Percentiles rank a stretch among this genome's conserved stretches.
Conservation (phyloP, 2,797 vertebrate genomes). For the Intellagama lesueurii region DNA sequence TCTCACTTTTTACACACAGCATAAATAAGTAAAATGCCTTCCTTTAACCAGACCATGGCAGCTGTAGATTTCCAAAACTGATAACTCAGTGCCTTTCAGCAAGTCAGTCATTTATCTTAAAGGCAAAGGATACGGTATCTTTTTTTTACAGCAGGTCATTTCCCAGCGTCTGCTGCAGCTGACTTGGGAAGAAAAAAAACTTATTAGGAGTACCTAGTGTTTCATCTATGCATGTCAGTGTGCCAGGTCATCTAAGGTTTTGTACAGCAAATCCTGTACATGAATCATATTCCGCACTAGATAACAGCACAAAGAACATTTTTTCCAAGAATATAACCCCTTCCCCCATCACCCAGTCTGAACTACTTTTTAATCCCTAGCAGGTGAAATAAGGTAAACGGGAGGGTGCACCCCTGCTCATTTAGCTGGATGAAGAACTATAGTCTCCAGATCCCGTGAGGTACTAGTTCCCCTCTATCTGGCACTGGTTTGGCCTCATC, state of each 20-base stretch:
- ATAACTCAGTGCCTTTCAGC: neutral
- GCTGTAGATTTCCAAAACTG: neutral
- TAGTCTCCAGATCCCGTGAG: too few relatives aligned
- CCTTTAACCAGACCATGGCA: neutral
- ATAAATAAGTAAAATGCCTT: constrained; percentile 3
- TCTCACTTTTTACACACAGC: neutral
- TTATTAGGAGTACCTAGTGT: neutral
- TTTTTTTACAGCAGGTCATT: neutral
- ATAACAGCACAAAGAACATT: neutral
- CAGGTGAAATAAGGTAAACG: neutral
- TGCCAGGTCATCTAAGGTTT: constrained; percentile 19
- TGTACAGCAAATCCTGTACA: neutral
- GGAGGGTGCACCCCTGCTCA: neutral
- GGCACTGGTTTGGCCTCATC: too few relatives aligned
- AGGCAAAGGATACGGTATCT: constrained; percentile 4
- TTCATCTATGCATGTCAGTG: neutral
- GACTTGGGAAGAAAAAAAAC: neutral
- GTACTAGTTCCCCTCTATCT: too few relatives aligned
- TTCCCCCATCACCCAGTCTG: neutral
- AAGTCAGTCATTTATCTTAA: constrained; percentile 3
- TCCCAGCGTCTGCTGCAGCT: neutral
- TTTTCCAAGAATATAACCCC: neutral
- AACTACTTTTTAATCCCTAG: neutral
- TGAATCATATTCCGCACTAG: neutral
- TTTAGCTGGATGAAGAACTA: neutral